Conservation (phyloP, 2,888 invertebrate species). For the Drosophila basisetae region DNA sequence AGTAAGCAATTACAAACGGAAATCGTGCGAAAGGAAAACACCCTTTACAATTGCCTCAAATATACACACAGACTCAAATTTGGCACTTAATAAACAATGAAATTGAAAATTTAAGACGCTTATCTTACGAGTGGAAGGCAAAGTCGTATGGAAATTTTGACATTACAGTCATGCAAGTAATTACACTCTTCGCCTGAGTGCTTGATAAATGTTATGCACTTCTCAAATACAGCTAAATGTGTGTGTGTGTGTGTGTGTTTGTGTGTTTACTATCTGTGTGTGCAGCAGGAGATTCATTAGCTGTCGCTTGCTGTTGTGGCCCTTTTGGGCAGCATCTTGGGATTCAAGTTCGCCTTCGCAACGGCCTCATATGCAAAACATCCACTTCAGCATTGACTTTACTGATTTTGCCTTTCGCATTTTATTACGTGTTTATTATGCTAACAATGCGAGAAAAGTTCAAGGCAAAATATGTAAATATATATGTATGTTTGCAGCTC, state of each 20-base stretch:
- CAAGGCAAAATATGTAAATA: slow-evolving; percentile 19
- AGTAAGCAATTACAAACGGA: slow-evolving; percentile 73
- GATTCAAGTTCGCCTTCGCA: slow-evolving; percentile 51
- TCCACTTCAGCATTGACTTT: slow-evolving; percentile 71
- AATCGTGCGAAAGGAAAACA: slow-evolving; percentile 68
- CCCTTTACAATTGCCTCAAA: slow-evolving; percentile 58
- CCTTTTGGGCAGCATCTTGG: slow-evolving; percentile 40
- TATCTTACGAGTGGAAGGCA: slow-evolving; percentile 58
- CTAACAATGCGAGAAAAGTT: slow-evolving; percentile 74
- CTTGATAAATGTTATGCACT: slow-evolving; percentile 48
- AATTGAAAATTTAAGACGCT: slow-evolving; percentile 77
- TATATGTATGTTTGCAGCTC: slow-evolving; percentile 13
- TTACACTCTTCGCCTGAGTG: slow-evolving; percentile 56
- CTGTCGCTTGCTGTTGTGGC: slow-evolving; percentile 26
- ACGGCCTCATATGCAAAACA: slow-evolving; percentile 63
- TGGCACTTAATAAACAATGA: slow-evolving; percentile 80
- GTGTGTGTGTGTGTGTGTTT: slow-evolving; percentile 15
- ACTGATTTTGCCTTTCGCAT: slow-evolving; percentile 72
- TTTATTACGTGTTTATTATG: slow-evolving; percentile 79
- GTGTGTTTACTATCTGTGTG: slow-evolving; percentile 22
- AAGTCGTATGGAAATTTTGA: slow-evolving; percentile 61
- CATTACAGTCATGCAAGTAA: slow-evolving; percentile 71
- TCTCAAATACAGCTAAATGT: slow-evolving; percentile 28
- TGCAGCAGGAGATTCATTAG: slow-evolving; percentile 55
- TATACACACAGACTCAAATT: slow-evolving; percentile 41